phyloP scores from a whole-genome alignment of 2,113 vertebrate genomes.

The Megaceryle maxima region DNA sequence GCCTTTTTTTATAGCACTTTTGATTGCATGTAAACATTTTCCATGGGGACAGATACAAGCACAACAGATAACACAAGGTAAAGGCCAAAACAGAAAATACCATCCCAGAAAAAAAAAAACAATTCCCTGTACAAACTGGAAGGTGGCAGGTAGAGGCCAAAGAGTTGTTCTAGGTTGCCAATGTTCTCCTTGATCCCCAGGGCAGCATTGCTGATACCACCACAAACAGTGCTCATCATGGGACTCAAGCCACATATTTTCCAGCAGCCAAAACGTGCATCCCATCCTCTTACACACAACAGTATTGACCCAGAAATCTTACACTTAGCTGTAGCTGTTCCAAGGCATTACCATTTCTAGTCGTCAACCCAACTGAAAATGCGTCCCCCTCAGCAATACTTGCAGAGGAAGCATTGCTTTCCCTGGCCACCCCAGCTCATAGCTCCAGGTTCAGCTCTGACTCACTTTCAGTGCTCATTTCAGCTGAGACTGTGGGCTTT shows the following conservation, averaged over 20 bases:
- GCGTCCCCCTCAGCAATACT: neutral
- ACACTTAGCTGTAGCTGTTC: neutral
- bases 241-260: neutral
- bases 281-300: neutral
- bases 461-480: neutral
- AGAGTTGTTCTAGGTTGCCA: neutral
- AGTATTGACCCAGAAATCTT: neutral
- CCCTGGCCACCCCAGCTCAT: accelerated
- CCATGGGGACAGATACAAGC: accelerated
- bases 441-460: neutral
- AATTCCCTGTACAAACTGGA: neutral
- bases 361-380: accelerated
- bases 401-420: accelerated
- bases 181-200: neutral
- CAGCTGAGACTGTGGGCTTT: neutral
- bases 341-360: neutral
- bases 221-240: accelerated
- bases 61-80: neutral
- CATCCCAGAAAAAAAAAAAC: neutral
- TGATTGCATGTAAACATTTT: accelerated
- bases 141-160: neutral
- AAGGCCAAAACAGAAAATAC: neutral
- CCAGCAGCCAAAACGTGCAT: neutral
- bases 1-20: neutral
- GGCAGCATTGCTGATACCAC: neutral